Evolutionary conservation across 2,113 vertebrate genomes (phyloP).

Genomic region (Entelurus aequoreus): DNA sequence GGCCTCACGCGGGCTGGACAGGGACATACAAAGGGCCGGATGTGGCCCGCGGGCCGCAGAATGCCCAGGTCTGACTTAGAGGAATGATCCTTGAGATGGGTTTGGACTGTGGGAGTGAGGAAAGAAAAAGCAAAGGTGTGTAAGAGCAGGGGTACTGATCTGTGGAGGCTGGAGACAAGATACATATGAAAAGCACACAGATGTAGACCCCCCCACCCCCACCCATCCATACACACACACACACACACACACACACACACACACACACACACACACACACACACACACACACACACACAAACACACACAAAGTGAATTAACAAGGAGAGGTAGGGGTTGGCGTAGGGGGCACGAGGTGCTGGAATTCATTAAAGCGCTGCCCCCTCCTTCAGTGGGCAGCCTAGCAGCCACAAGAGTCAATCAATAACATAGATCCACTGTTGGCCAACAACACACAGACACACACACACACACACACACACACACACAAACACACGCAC

Average conservation of each 20-base stretch:
- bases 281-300: slow-evolving; percentile 32
- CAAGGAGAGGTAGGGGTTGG: slow-evolving; percentile 72
- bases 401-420: slow-evolving; percentile 72
- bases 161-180: slow-evolving; percentile 45
- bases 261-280: slow-evolving; percentile 26
- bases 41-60: no score
- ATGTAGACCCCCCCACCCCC: neutral
- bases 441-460: slow-evolving; percentile 57
- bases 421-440: slow-evolving; percentile 77
- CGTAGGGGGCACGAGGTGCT: slow-evolving; percentile 66
- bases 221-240: slow-evolving; percentile 9
- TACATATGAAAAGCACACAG: slow-evolving; percentile 41
- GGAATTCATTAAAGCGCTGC: slow-evolving; percentile 78
- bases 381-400: slow-evolving; percentile 72
- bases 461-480: slow-evolving; percentile 34
- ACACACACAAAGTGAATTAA: slow-evolving; percentile 78
- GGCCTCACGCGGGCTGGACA: no score
- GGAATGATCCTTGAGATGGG: slow-evolving; percentile 19
- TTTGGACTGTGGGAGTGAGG: slow-evolving; percentile 7
- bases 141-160: slow-evolving; percentile 48
- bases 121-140: slow-evolving; percentile 38
- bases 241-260: slow-evolving; percentile 15
- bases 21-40: no score
- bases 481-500: slow-evolving; percentile 23
- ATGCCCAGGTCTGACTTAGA: no score